phyloP scores from a whole-genome alignment of 2,113 vertebrate species.

The Cochlearius cochlearius region DNA sequence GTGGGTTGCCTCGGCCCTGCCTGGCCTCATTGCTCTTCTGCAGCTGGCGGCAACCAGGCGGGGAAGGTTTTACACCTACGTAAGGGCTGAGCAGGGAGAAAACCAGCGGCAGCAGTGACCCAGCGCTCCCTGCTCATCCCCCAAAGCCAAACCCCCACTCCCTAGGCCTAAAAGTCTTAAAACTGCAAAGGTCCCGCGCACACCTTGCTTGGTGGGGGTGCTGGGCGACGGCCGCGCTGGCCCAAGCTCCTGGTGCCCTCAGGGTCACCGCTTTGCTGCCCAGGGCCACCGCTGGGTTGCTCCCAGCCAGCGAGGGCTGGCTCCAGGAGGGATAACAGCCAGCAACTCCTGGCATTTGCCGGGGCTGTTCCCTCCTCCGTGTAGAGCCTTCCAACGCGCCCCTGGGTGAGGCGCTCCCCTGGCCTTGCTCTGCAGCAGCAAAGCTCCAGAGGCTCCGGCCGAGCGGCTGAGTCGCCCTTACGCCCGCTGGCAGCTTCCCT shows the following conservation, averaged over 20 bases:
- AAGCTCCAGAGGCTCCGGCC: too few relatives aligned
- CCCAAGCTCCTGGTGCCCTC: background rate
- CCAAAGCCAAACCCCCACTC: background rate
- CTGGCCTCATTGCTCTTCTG: background rate
- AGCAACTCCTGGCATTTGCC: background rate
- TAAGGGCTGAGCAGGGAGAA: background rate
- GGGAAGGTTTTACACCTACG: background rate
- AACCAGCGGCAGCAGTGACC: background rate
- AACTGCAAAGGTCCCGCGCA: background rate
- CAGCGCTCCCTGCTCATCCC: background rate
- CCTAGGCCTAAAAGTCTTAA: background rate
- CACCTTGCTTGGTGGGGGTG: accelerated
- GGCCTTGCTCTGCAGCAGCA: too few relatives aligned
- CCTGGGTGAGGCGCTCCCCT: background rate
- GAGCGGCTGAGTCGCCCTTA: too few relatives aligned
- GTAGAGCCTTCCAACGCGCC: background rate
- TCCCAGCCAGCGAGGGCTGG: background rate
- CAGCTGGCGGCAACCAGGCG: background rate
- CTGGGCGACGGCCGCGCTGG: background rate
- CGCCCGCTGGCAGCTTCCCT: too few relatives aligned
- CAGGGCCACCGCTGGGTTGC: accelerated
- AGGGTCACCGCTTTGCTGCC: background rate
- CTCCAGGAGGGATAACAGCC: background rate
- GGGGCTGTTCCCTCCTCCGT: accelerated
- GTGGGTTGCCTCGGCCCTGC: background rate